These are phyloP conservation scores for Micrasema minimum DNA, from an alignment of 1,140 invertebrate genomes.

Conservation along the genomic window DNA sequence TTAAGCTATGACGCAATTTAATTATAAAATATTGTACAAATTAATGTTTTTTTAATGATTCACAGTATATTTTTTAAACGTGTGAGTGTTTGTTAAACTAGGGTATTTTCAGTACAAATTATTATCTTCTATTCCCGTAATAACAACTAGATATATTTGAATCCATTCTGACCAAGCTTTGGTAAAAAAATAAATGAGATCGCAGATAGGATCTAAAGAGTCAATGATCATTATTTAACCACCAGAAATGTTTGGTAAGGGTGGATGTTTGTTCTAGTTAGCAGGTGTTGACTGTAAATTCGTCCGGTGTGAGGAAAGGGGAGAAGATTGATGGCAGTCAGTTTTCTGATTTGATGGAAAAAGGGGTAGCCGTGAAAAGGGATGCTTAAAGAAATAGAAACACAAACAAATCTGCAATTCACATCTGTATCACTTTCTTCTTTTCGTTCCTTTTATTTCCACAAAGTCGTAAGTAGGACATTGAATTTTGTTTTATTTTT, in stretches of 20 bases:
- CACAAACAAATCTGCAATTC: conserved; percentile 23
- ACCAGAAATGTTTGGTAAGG: neutral
- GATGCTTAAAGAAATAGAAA: conserved; percentile 16
- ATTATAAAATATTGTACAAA: no score
- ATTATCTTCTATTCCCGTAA: neutral
- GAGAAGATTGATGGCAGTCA: conserved; percentile 26
- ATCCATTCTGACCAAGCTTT: neutral
- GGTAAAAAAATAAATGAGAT: neutral
- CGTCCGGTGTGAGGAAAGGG: conserved; percentile 9
- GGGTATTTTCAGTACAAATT: no score
- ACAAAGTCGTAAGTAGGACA: no score
- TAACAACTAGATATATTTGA: neutral
- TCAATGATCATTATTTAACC: conserved; percentile 5
- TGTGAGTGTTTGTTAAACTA: no score
- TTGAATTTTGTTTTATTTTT: neutral
- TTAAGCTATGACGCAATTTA: conserved; percentile 16
- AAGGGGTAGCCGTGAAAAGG: conserved; percentile 4
- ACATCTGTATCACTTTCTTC: conserved; percentile 30
- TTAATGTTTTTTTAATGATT: no score
- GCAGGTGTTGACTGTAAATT: conserved; percentile 28
- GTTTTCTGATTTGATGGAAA: conserved; percentile 23
- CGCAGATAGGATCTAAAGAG: neutral
- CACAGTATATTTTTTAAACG: no score
- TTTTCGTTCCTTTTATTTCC: conserved; percentile 7
- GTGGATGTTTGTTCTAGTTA: conserved; percentile 4